A percentile compares a stretch with the other conserved stretches of the same genome.
These are phyloP conservation scores for Scaptodrosophila latifasciaeformis DNA, from an alignment of 2,888 invertebrate genomes.

Conservation along the genomic window DNA sequence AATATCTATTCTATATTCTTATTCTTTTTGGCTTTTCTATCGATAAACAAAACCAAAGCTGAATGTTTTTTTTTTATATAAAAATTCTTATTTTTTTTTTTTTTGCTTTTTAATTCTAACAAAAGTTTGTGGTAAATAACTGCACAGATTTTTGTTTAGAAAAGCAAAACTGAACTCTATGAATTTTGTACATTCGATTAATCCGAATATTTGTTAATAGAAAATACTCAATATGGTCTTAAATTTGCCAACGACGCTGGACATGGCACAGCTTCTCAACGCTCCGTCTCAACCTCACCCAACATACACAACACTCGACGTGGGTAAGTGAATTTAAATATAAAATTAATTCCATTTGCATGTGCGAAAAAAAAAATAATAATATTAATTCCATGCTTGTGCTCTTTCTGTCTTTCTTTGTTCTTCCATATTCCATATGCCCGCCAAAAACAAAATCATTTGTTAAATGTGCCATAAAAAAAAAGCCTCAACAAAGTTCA, in stretches of 20 bases:
- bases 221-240: slow-evolving; percentile 62
- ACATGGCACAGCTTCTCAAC: slow-evolving; percentile 53
- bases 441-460: slow-evolving; percentile 5
- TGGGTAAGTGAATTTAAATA: slow-evolving; percentile 56
- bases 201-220: slow-evolving; percentile 27
- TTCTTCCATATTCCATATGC: slow-evolving; percentile 11
- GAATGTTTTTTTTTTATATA: too few relatives aligned
- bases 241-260: slow-evolving; percentile 62
- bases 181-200: neutral
- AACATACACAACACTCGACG: slow-evolving; percentile 70
- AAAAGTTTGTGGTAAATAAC: slow-evolving; percentile 20
- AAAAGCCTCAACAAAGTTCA: slow-evolving; percentile 55
- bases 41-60: slow-evolving; percentile 31
- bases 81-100: neutral
- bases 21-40: slow-evolving; percentile 44
- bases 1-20: slow-evolving; percentile 29
- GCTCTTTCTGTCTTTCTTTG: slow-evolving; percentile 43
- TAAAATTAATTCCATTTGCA: too few relatives aligned
- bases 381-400: slow-evolving; percentile 35
- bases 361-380: too few relatives aligned
- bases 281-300: slow-evolving; percentile 71
- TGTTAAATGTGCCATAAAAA: slow-evolving; percentile 5
- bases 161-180: neutral
- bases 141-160: slow-evolving; percentile 4
- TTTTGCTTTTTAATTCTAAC: slow-evolving; percentile 7